A percentile compares a stretch with the other conserved stretches of the same genome.
Evolutionary conservation across 2,113 vertebrate genomes (phyloP).

Genomic region (Scopus umbretta): DNA sequence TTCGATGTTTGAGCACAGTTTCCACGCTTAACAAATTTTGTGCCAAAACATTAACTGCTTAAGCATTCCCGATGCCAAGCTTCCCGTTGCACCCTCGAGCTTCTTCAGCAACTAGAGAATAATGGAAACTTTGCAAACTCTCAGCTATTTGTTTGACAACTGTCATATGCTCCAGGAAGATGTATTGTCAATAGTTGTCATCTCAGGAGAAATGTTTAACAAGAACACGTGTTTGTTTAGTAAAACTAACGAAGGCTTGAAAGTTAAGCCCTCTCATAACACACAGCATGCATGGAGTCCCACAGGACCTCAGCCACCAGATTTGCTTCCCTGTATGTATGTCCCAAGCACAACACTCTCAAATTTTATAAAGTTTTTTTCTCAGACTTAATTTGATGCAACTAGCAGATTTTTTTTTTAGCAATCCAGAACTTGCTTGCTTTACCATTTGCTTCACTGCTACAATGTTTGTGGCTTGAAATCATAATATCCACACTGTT

Average conservation of each 20-base stretch:
- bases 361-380: neutral
- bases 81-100: neutral
- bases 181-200: neutral
- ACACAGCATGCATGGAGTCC: neutral
- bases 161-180: neutral
- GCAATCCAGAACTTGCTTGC: neutral
- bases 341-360: neutral
- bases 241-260: neutral
- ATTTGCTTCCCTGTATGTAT: neutral
- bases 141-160: neutral
- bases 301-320: neutral
- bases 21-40: neutral
- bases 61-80: neutral
- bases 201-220: constrained; percentile 3
- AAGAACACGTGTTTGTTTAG: neutral
- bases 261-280: neutral
- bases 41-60: neutral
- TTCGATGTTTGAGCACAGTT: neutral
- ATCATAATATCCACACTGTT: neutral
- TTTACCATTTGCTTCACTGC: neutral
- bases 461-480: neutral
- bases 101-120: neutral
- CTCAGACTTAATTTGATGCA: constrained; percentile 27
- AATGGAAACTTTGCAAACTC: neutral
- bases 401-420: neutral